Evolutionary conservation across 2,888 invertebrate species (phyloP).

Genomic region (Actias luna): DNA sequence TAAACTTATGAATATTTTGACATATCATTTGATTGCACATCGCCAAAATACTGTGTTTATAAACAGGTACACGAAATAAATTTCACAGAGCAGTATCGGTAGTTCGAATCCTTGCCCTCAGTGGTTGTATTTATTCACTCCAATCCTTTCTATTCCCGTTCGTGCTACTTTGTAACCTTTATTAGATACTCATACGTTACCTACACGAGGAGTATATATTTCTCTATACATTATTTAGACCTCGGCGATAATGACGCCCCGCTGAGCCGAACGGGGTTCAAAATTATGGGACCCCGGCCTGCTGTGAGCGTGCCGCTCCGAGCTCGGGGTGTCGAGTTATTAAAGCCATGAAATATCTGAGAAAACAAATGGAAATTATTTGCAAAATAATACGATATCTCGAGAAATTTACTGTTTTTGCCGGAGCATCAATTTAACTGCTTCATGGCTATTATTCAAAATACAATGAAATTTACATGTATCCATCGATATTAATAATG

Average conservation of each 20-base stretch:
- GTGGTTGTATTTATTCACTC: neutral
- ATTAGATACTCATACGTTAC: neutral
- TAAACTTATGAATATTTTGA: neutral
- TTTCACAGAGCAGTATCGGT: too few species aligned
- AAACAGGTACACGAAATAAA: too few species aligned
- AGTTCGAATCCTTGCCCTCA: neutral
- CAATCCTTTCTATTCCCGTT: neutral
- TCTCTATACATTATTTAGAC: constrained; percentile 20
- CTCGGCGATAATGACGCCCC: constrained; percentile 34
- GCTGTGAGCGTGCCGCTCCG: constrained; percentile 15
- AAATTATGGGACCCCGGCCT: constrained; percentile 31
- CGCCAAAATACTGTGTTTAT: neutral
- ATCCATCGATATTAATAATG: too few species aligned
- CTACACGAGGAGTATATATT: neutral
- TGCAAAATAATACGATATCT: neutral
- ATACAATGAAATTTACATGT: too few species aligned
- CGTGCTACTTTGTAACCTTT: neutral
- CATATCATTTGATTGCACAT: neutral
- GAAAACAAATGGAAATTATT: constrained; percentile 25
- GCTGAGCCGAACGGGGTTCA: constrained; percentile 28
- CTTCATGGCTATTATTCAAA: too few species aligned
- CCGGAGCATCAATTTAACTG: too few species aligned
- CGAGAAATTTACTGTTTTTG: constrained; percentile 5
- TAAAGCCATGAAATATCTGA: constrained; percentile 14
- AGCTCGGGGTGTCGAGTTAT: constrained; percentile 24